phyloP scores from a whole-genome alignment of 1,140 invertebrate species.

The Hyposmocoma kahamanoa region DNA sequence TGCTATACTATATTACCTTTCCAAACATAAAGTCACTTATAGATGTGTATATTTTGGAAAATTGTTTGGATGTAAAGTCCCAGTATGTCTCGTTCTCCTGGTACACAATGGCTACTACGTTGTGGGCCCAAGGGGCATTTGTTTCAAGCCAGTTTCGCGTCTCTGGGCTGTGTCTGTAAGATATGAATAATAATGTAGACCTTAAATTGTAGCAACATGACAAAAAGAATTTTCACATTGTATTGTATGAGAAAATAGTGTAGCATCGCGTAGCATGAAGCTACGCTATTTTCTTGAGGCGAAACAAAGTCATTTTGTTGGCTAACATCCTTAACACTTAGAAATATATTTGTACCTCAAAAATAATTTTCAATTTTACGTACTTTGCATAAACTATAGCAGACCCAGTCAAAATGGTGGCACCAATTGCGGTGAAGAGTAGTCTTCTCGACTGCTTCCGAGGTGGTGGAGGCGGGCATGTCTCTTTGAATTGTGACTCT shows the following conservation, averaged over 20 bases:
- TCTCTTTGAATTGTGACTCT: constrained; percentile 19
- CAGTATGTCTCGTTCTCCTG: constrained; percentile 78
- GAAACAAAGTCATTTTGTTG: too few relatives aligned
- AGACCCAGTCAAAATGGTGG: constrained; percentile 72
- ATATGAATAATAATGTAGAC: neutral
- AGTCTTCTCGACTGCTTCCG: constrained; percentile 34
- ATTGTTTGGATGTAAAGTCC: constrained; percentile 37
- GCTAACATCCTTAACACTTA: too few relatives aligned
- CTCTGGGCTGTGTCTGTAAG: constrained; percentile 72
- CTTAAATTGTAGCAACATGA: too few relatives aligned
- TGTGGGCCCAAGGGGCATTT: constrained; percentile 80
- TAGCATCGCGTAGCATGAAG: too few relatives aligned
- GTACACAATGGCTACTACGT: constrained; percentile 78
- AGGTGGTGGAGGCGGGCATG: constrained; percentile 11
- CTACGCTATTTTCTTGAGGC: too few relatives aligned
- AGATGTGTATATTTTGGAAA: constrained; percentile 40
- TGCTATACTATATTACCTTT: constrained; percentile 29
- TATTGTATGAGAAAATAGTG: too few relatives aligned
- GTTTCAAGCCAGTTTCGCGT: constrained; percentile 78
- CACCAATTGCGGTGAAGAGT: constrained; percentile 44
- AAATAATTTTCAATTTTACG: too few relatives aligned
- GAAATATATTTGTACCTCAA: too few relatives aligned
- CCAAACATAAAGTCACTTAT: constrained; percentile 48
- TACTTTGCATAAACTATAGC: constrained; percentile 81
- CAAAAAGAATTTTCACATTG: too few relatives aligned